A percentile compares a stretch with the other conserved stretches of the same genome.
phyloP scores from a whole-genome alignment of 2,113 vertebrate species.

The Conger conger region DNA sequence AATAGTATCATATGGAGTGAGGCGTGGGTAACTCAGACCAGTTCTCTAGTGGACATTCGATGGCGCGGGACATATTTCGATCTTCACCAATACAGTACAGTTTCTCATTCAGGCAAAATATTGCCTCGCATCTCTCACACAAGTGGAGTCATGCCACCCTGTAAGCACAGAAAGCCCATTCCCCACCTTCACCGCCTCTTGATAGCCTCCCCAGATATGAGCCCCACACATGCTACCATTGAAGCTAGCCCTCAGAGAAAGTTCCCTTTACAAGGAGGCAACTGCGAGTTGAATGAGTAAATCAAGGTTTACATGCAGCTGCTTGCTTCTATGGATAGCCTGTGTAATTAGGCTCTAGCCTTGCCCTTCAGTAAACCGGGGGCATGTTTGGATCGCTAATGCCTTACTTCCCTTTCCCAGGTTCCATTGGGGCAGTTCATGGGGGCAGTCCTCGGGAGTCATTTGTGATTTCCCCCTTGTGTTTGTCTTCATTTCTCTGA shows the following conservation, averaged over 20 bases:
- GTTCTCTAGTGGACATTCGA: background rate
- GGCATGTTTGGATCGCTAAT: conserved; percentile 9
- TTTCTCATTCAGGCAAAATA: background rate
- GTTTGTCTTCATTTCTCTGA: background rate
- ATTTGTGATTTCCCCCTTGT: background rate
- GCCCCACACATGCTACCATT: background rate
- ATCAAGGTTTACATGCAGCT: conserved; percentile 43
- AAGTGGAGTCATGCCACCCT: background rate
- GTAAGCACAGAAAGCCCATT: background rate
- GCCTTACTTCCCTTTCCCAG: background rate
- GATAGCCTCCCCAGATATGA: background rate
- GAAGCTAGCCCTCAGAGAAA: background rate
- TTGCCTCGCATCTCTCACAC: no score
- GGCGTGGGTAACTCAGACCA: background rate
- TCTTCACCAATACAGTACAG: background rate
- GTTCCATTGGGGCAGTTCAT: background rate
- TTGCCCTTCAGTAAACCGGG: conserved; percentile 20
- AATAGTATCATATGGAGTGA: background rate
- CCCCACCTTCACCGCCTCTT: background rate
- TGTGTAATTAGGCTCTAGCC: conserved; percentile 38
- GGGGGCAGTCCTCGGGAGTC: conserved; percentile 5
- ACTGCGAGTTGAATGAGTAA: conserved; percentile 40
- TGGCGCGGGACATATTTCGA: background rate
- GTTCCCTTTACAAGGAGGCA: conserved; percentile 38
- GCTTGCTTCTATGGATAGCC: conserved; percentile 14